A percentile compares a stretch with the other conserved stretches of the same genome.
Evolutionary conservation across 2,797 vertebrate species (phyloP).

Genomic region (Carcharodon carcharias): DNA sequence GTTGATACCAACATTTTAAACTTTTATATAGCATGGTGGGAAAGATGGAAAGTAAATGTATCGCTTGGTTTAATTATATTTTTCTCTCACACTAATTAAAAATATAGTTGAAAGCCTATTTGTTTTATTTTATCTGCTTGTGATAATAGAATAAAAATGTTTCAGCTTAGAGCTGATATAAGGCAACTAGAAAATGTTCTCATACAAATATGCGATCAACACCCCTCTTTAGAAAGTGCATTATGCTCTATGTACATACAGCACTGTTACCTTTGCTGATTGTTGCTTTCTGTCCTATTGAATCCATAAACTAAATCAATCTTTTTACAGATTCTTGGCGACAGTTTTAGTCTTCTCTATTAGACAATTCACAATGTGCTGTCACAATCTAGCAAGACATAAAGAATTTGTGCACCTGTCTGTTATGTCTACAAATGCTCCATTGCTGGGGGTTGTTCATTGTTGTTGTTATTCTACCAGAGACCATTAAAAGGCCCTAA

Average conservation of each 20-base stretch:
- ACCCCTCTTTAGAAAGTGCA: neutral
- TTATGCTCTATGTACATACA: neutral
- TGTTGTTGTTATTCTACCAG: conserved; percentile 68
- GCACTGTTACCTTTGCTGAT: neutral
- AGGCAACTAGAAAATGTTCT: neutral
- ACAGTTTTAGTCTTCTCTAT: conserved; percentile 49
- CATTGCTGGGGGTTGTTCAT: conserved; percentile 52
- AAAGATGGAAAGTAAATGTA: neutral
- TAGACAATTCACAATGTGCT: conserved; percentile 46
- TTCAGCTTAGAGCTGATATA: neutral
- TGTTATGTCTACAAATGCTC: conserved; percentile 47
- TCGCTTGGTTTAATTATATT: too few relatives aligned
- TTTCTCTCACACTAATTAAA: too few relatives aligned
- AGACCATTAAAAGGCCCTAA: conserved; percentile 78
- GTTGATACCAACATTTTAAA: conserved; percentile 12
- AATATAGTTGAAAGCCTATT: neutral
- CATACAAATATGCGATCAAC: neutral
- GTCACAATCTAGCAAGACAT: conserved; percentile 57
- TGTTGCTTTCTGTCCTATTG: conserved; percentile 1
- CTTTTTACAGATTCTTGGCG: conserved; percentile 61
- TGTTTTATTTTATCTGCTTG: neutral
- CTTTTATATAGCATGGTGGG: neutral
- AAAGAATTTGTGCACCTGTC: conserved; percentile 60
- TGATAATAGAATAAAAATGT: neutral
- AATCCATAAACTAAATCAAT: conserved; percentile 54